Evolutionary conservation across 1,140 invertebrate species (phyloP), one percentile per base, ranked within the genome.

Genomic region (Drosophila santomea): DNA sequence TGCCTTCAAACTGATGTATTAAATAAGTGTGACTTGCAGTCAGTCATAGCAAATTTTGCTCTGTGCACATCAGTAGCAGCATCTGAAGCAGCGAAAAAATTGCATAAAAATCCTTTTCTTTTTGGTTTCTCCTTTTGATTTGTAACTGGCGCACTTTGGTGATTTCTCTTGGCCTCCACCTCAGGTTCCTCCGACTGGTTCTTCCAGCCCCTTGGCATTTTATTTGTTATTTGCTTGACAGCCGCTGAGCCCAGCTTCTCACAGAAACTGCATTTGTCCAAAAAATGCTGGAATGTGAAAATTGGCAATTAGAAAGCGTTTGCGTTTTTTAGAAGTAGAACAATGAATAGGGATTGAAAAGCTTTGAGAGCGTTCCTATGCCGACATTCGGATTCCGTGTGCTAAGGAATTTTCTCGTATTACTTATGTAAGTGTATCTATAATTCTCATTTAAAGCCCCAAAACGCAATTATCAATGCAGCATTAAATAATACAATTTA

Each of bases 31-130:
- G 3, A 0, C 15, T 1, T 43, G 3, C 2, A 17, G 7, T 7
- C 2, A 17, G 7, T 7, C 5, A 20, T 39, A 4, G 3, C 3
- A 3, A 23, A 8, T 11, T 55, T 11, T 12, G 8, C 14, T 32
- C 50, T 32, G 15, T 62, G 60, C 25, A 32, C 5, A 11, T 41
- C 10, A 36, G 50, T 20, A 20, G 50, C 39, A 32, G 11, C 15
- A 39, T n/a, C 68, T 35, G 50, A 41, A 54, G 54, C 36, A 41
- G 20, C 51, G 7, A 76, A 68, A 72, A 76, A 83, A 81, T 69
- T 79, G 67, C 73, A 74, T 59, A 52, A 50, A 80, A 84, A 80
- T 84, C 66, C 81, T 67, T 84, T 84, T 72, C 80, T 82, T 80
- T 82, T 82, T 61, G 54, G 56, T 68, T 78, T 43, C 68, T 73